phyloP scores from a whole-genome alignment of 2,113 vertebrate species.

The Eubucco bourcierii region DNA sequence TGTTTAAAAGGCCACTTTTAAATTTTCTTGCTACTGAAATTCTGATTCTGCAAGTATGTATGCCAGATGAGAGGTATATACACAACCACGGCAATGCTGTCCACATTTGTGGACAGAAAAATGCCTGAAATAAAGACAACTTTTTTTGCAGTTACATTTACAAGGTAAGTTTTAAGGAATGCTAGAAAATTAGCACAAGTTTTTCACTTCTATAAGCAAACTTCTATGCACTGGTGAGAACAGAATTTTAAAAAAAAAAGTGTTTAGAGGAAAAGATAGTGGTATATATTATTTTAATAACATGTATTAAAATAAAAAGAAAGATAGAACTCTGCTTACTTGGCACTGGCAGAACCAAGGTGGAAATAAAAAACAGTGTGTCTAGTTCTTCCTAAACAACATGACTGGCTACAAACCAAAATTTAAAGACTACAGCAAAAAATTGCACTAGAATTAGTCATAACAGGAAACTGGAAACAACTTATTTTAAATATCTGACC shows the following conservation, averaged over 20 bases:
- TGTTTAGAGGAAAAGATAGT: background rate
- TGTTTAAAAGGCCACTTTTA: background rate
- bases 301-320: background rate
- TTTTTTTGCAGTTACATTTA: background rate
- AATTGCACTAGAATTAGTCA: background rate
- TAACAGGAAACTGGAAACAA: background rate
- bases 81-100: rapidly evolving
- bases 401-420: background rate
- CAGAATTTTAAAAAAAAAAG: background rate
- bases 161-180: background rate
- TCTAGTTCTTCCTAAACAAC: background rate
- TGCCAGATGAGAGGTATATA: background rate
- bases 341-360: background rate
- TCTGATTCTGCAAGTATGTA: background rate
- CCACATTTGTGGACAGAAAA: background rate
- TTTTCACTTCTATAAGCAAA: background rate
- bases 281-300: background rate
- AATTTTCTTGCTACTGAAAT: background rate
- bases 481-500: background rate
- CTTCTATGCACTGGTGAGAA: background rate
- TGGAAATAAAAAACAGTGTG: background rate
- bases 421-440: background rate
- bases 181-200: background rate
- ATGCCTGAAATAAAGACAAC: background rate
- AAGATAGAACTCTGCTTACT: background rate